These are phyloP conservation scores for Coremacera marginata DNA, from an alignment of 2,888 invertebrate genomes.

Conservation along the genomic window DNA sequence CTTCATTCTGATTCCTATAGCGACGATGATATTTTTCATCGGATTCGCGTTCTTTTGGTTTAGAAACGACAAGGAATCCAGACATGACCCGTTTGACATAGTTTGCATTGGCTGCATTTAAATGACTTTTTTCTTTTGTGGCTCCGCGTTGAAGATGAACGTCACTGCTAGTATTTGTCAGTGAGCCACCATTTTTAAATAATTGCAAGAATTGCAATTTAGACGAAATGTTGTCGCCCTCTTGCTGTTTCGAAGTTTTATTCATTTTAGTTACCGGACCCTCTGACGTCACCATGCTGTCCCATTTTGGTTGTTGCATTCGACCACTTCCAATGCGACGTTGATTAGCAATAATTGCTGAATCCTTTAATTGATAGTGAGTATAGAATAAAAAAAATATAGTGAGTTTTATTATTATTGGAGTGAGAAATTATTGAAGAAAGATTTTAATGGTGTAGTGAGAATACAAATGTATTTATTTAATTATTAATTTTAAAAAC, in stretches of 20 bases:
- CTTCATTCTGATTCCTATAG: conserved; percentile 62
- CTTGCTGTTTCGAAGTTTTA: conserved; percentile 33
- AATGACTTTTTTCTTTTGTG: conserved; percentile 14
- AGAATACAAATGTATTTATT: no score
- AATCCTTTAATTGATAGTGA: conserved; percentile 51
- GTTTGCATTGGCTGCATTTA: conserved; percentile 55
- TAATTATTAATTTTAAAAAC: no score
- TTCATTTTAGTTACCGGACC: conserved; percentile 34
- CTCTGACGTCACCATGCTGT: conserved; percentile 44
- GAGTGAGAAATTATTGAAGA: no score
- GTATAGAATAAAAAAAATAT: neutral
- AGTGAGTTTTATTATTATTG: no score
- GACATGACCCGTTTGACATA: conserved; percentile 64
- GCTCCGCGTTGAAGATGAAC: conserved; percentile 19
- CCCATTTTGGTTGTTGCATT: conserved; percentile 61
- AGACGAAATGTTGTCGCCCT: conserved; percentile 30
- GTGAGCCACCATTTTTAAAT: conserved; percentile 53
- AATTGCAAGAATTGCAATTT: conserved; percentile 52
- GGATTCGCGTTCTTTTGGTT: conserved; percentile 58
- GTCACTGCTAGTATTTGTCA: conserved; percentile 3
- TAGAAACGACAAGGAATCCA: conserved; percentile 62
- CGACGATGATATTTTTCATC: conserved; percentile 61
- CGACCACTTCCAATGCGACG: conserved; percentile 67
- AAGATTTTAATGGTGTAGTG: no score
- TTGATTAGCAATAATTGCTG: conserved; percentile 59